Evolutionary conservation across 2,888 invertebrate genomes (phyloP), one percentile per base, ranked within the genome.

Genomic region (Rambutsinella grinnellia): DNA sequence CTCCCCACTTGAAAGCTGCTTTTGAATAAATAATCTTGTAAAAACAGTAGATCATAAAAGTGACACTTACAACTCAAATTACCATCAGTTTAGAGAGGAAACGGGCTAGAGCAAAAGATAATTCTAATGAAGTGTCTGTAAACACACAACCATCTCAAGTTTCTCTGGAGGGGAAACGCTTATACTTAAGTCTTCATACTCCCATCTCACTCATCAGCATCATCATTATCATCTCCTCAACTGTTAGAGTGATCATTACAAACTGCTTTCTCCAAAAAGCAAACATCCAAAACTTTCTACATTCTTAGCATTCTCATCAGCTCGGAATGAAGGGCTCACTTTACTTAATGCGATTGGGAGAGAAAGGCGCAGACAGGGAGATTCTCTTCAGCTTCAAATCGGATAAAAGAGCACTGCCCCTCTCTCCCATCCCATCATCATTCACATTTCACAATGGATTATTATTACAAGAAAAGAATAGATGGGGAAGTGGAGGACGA

Each of bases 321-420:
- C 65, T 56, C 44, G n/a, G 51, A 61, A 62, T 53, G 61, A 62
- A 63, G 62, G 61, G 56, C 61, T 74, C 74, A 74, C 74, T 74
- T 74, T 74, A 67, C 74, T 74, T 74, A 74, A 74, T 74, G 67
- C 74, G 74, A 74, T 74, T 74, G 74, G 49, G 67, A 61, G 60
- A 61, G 74, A 67, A 66, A 74, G 21, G 26, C 15, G 58, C 49
- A 54, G 3, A 5, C 10, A 57, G 57, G 13, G 8, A 5, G 26
- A 23, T 6, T 57, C 6, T 24, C 17, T 27, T 57, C 6, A 27
- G 51, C 27, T 46, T 47, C 54, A 61, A 58, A 27, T n/a, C 26
- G 62, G 36, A 44, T 51, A 53, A 58, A 23, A 54, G 67, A 49
- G 69, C 44, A 44, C 44, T 44, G 6, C 44, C 6, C 44, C n/a